Conservation (phyloP, 2,113 vertebrate genomes). For the Perccottus glenii region DNA sequence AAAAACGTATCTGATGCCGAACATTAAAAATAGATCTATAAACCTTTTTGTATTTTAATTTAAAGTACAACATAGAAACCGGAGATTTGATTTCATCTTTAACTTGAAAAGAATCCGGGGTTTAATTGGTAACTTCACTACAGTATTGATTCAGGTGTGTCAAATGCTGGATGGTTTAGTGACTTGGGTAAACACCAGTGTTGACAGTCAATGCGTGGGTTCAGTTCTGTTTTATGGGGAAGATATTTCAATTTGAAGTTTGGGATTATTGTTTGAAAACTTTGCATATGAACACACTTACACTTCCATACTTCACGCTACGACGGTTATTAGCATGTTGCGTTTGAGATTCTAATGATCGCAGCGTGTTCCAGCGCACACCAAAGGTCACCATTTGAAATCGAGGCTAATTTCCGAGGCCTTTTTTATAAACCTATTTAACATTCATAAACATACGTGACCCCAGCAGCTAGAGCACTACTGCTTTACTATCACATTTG, state of each 20-base stretch:
- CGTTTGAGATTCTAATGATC: slow-evolving; percentile 57
- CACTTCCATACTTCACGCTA: background rate
- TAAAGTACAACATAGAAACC: slow-evolving; percentile 57
- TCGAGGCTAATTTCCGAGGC: slow-evolving; percentile 71
- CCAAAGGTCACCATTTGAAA: slow-evolving; percentile 69
- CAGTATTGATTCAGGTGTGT: slow-evolving; percentile 22
- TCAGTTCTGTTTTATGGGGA: slow-evolving; percentile 22
- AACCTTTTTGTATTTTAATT: slow-evolving; percentile 67
- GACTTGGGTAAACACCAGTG: slow-evolving; percentile 46
- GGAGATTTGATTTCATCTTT: slow-evolving; percentile 37
- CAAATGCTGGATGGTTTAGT: slow-evolving; percentile 48
- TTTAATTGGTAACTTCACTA: slow-evolving; percentile 65
- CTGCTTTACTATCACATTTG: slow-evolving; percentile 67
- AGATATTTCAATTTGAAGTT: slow-evolving; percentile 16
- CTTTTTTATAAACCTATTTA: slow-evolving; percentile 68
- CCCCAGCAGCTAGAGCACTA: slow-evolving; percentile 64
- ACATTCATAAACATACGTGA: slow-evolving; percentile 74
- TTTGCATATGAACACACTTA: slow-evolving; percentile 2
- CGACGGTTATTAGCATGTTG: background rate
- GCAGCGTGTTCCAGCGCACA: slow-evolving; percentile 42
- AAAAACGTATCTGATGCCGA: slow-evolving; percentile 39
- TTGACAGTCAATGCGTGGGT: slow-evolving; percentile 39
- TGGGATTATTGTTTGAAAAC: slow-evolving; percentile 7
- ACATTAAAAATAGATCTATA: slow-evolving; percentile 71
- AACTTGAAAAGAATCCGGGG: slow-evolving; percentile 34